phyloP scores from a whole-genome alignment of 2,797 vertebrate species.

The Eulemur rubriventer region DNA sequence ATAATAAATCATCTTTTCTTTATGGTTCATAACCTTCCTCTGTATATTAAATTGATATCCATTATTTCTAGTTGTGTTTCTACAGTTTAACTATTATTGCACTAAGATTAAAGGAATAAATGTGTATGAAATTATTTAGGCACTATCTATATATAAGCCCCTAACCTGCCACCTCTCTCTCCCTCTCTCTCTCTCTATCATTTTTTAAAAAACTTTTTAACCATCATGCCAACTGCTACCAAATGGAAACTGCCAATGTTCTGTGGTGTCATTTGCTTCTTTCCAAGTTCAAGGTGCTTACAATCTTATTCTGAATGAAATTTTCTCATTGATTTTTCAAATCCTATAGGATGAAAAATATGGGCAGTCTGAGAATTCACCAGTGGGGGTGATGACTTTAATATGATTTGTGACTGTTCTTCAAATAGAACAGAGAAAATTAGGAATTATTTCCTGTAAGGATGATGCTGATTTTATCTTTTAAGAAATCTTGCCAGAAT shows the following conservation, averaged over 20 bases:
- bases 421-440: conserved; percentile 13
- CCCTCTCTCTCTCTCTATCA: background rate
- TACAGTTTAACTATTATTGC: background rate
- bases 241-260: background rate
- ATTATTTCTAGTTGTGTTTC: background rate
- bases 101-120: background rate
- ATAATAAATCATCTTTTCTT: background rate
- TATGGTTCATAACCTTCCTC: background rate
- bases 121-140: background rate
- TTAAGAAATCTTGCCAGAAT: background rate
- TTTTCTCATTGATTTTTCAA: conserved; percentile 9
- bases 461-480: conserved; percentile 46
- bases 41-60: background rate
- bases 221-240: background rate
- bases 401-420: conserved; percentile 1
- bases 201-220: background rate
- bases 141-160: background rate
- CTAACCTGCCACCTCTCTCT: background rate
- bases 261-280: background rate
- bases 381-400: background rate
- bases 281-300: background rate
- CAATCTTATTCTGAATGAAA: conserved; percentile 11
- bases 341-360: background rate
- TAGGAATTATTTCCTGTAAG: background rate
- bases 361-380: background rate